Conservation (phyloP, 1,140 invertebrate genomes). For the Drosophila sturtevanti region DNA sequence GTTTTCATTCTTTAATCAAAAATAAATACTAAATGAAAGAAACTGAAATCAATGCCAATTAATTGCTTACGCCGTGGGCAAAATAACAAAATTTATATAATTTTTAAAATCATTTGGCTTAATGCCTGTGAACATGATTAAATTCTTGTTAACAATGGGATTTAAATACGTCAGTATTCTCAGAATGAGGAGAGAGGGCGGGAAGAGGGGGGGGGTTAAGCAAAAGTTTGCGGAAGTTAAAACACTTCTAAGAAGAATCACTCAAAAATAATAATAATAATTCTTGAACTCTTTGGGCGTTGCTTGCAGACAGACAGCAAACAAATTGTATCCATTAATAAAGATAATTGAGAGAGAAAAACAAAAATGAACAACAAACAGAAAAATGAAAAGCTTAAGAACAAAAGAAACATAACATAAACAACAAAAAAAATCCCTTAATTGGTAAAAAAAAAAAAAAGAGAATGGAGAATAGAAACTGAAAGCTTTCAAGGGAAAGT, state of each 20-base stretch:
- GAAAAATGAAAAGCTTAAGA: no score
- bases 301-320: constrained; percentile 9
- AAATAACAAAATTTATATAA: constrained; percentile 33
- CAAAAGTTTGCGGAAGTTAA: constrained; percentile 56
- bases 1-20: not conserved
- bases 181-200: not conserved
- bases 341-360: constrained; percentile 3
- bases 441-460: not conserved
- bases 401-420: not conserved
- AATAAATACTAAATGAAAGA: not conserved
- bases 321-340: constrained; percentile 50
- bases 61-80: constrained; percentile 38
- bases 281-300: constrained; percentile 10
- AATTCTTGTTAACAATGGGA: constrained; percentile 61
- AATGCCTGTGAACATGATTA: constrained; percentile 52
- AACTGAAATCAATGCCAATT: constrained; percentile 24
- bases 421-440: not conserved
- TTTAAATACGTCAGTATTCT: constrained; percentile 51
- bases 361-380: no score
- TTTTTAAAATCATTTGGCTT: constrained; percentile 21
- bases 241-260: constrained; percentile 32
- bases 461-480: not conserved
- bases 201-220: not conserved
- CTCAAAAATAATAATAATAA: not conserved
- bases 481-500: not conserved